Percentiles rank a stretch among this genome's conserved stretches.
Conservation (phyloP, 2,113 vertebrate genomes). For the Cyanocitta stelleri region DNA sequence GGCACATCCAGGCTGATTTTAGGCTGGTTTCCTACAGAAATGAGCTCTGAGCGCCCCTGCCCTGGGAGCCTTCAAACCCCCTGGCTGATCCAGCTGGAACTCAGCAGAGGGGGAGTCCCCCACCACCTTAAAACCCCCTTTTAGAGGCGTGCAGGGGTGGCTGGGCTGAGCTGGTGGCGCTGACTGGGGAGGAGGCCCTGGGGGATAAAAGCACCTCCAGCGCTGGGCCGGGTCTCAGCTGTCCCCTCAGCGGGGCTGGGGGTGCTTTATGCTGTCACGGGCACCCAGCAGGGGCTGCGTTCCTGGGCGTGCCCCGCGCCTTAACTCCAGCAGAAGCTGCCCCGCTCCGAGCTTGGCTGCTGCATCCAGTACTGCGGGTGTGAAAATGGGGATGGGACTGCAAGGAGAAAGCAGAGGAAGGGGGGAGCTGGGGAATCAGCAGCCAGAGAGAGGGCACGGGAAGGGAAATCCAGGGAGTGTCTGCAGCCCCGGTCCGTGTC, state of each 20-base stretch:
- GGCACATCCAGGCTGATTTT: too few species aligned
- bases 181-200: rapidly evolving
- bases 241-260: rapidly evolving
- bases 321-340: rapidly evolving
- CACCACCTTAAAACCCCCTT: rapidly evolving
- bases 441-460: rapidly evolving
- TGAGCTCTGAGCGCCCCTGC: not conserved
- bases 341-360: not conserved
- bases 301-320: rapidly evolving
- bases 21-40: not conserved
- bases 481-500: too few species aligned
- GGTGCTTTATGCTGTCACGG: not conserved
- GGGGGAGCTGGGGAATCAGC: not conserved
- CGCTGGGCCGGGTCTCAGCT: rapidly evolving
- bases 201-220: too few species aligned
- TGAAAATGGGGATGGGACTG: rapidly evolving
- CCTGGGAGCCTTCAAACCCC: not conserved
- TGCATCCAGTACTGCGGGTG: not conserved
- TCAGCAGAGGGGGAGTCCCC: not conserved
- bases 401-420: not conserved
- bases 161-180: not conserved
- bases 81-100: not conserved
- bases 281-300: rapidly evolving
- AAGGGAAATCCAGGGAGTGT: rapidly evolving
- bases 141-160: not conserved